Conservation (phyloP, 2,888 invertebrate genomes). For the Eurytoma adleriae region DNA sequence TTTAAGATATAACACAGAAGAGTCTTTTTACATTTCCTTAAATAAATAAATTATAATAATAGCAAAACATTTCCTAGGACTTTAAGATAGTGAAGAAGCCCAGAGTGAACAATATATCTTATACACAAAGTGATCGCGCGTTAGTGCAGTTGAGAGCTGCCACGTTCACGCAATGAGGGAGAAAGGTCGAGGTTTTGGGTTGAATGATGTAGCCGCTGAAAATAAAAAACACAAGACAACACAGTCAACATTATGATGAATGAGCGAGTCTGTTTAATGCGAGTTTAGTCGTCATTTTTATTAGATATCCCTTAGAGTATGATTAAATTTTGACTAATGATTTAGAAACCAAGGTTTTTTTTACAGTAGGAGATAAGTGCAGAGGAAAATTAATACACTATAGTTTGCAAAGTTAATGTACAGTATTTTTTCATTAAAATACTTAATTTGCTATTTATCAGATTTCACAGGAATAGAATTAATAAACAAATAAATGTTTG, state of each 20-base stretch:
- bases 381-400: too few relatives aligned
- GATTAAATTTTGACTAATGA: too few relatives aligned
- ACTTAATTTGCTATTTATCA: too few relatives aligned
- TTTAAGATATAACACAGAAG: conserved; percentile 41
- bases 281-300: not conserved
- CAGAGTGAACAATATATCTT: conserved; percentile 38
- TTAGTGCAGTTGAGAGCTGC: conserved; percentile 73
- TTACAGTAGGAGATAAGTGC: too few relatives aligned
- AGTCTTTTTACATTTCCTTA: conserved; percentile 22
- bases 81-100: conserved; percentile 33
- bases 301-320: conserved; percentile 2
- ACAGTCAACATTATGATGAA: conserved; percentile 50
- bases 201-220: conserved; percentile 81
- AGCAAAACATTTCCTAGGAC: conserved; percentile 22
- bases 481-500: too few relatives aligned
- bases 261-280: conserved; percentile 15
- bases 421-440: too few relatives aligned
- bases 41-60: conserved; percentile 52
- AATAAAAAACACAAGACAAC: conserved; percentile 71
- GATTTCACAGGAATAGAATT: too few relatives aligned
- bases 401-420: too few relatives aligned
- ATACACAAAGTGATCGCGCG: conserved; percentile 57
- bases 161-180: conserved; percentile 78
- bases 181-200: conserved; percentile 80
- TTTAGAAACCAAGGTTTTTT: too few relatives aligned